Percentiles rank a stretch among this genome's conserved stretches.
Conservation (phyloP, 2,113 vertebrate genomes). For the Perca schrenkii region DNA sequence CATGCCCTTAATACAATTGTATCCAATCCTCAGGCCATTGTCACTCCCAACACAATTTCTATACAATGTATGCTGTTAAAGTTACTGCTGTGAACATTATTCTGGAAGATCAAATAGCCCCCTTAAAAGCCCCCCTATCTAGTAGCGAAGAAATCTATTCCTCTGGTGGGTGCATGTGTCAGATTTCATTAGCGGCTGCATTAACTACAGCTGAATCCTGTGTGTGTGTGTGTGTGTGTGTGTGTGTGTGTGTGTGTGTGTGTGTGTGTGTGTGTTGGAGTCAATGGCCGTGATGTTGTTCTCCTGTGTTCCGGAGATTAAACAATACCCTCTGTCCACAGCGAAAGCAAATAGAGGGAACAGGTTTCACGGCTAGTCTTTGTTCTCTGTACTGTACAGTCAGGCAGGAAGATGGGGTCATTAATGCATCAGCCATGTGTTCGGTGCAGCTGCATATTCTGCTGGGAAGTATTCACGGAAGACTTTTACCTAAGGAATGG, state of each 20-base stretch:
- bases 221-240: not conserved
- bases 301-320: constrained; percentile 60
- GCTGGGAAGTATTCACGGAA: constrained; percentile 12
- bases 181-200: constrained; percentile 70
- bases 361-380: constrained; percentile 59
- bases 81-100: constrained; percentile 39
- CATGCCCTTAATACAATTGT: not conserved
- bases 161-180: constrained; percentile 57
- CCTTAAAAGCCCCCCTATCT: constrained; percentile 58
- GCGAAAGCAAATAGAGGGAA: constrained; percentile 57
- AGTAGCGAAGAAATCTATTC: constrained; percentile 67
- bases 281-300: constrained; percentile 71
- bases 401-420: constrained; percentile 69
- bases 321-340: constrained; percentile 69
- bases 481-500: not conserved
- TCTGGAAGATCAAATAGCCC: constrained; percentile 57
- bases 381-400: constrained; percentile 66
- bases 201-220: constrained; percentile 65
- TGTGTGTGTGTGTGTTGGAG: constrained; percentile 35
- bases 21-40: constrained; percentile 7
- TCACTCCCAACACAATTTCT: constrained; percentile 2
- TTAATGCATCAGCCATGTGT: constrained; percentile 72
- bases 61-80: not conserved
- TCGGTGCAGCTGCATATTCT: constrained; percentile 56
- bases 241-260: not conserved